Conservation (phyloP, 2,888 invertebrate species). For the Polyommatus iphigenia region DNA sequence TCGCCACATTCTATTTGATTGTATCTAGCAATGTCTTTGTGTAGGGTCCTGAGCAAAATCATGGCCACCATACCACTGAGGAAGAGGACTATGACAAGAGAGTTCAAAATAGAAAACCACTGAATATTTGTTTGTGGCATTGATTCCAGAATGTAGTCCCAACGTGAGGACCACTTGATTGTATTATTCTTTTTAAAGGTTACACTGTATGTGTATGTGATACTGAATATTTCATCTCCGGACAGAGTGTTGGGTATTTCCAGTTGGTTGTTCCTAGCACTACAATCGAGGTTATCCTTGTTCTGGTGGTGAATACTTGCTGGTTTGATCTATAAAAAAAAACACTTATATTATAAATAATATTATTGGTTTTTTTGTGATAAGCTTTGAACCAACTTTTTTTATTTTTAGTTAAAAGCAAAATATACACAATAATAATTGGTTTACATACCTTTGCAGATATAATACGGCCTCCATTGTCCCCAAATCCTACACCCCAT, state of each 20-base stretch:
- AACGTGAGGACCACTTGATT: conserved; percentile 98
- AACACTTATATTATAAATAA: not conserved
- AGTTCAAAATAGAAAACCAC: conserved; percentile 99
- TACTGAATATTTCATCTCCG: conserved; percentile 76
- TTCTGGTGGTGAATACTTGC: conserved; percentile 79
- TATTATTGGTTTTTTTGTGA: not conserved
- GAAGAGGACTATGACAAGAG: conserved; percentile 97
- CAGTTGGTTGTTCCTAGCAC: conserved; percentile 80
- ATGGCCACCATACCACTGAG: conserved; percentile 99
- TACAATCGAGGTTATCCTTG: conserved; percentile 71
- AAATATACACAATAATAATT: not conserved
- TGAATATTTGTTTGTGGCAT: conserved; percentile 99
- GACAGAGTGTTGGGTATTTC: conserved; percentile 83
- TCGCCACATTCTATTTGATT: conserved; percentile 96
- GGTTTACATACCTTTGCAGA: conserved; percentile 82
- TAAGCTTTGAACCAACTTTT: not conserved
- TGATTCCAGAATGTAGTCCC: conserved; percentile 99
- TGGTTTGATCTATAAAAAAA: conserved; percentile 66
- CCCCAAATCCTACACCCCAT: conserved; percentile 89
- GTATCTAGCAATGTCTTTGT: conserved; percentile 99
- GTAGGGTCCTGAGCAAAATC: conserved; percentile 97
- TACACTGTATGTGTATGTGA: conserved; percentile 94
- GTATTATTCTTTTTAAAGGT: conserved; percentile 88
- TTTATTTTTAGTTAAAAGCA: not conserved
- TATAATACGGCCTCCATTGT: conserved; percentile 93